These are phyloP conservation scores for Megatriorchis doriae DNA, from an alignment of 2,113 vertebrate genomes.

Conservation along the genomic window DNA sequence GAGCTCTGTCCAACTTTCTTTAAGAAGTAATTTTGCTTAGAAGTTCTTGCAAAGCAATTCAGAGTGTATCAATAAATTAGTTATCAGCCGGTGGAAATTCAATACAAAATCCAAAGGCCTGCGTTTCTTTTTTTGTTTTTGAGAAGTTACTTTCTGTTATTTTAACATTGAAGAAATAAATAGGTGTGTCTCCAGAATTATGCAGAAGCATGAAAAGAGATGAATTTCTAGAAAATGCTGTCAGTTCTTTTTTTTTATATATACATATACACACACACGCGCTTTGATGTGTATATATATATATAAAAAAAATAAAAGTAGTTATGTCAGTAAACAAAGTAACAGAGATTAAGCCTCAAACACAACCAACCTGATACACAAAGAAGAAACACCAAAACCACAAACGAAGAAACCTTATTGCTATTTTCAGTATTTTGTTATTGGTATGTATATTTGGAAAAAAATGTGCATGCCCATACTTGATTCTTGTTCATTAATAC, in stretches of 20 bases:
- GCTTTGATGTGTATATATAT: background rate
- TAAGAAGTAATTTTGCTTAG: constrained; percentile 7
- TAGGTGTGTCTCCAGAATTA: background rate
- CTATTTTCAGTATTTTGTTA: background rate
- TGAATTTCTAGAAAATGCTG: background rate
- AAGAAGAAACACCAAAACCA: background rate
- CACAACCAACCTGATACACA: background rate
- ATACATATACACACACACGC: too few relatives aligned
- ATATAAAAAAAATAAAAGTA: background rate
- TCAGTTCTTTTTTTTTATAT: background rate
- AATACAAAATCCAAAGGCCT: background rate
- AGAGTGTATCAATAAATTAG: background rate
- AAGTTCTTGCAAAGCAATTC: background rate
- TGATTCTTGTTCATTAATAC: background rate
- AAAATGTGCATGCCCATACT: background rate
- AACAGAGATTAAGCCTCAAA: background rate
- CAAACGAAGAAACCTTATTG: background rate
- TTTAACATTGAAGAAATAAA: background rate
- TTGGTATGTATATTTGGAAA: background rate
- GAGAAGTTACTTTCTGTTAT: background rate
- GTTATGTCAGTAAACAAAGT: background rate
- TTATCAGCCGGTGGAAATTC: background rate
- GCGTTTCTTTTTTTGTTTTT: background rate
- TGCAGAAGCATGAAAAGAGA: background rate
- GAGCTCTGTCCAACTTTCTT: background rate